These are phyloP conservation scores for Cephus rjabovi DNA, from an alignment of 2,888 invertebrate species.

Conservation along the genomic window DNA sequence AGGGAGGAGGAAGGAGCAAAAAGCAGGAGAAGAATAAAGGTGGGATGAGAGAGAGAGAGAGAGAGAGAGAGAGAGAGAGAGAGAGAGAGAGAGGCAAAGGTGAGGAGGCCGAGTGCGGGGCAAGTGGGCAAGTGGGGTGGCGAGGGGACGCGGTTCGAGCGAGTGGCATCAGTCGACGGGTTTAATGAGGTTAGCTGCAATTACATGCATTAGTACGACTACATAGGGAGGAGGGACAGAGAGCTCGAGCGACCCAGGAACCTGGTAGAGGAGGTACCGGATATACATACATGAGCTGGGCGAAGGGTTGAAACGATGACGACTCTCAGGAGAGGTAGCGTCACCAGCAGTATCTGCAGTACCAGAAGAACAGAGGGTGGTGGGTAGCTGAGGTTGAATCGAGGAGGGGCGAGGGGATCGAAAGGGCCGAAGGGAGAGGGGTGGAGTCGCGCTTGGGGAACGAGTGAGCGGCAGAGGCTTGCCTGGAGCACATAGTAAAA, in stretches of 20 bases:
- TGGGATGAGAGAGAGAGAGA: constrained; percentile 20
- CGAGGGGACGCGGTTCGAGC: constrained; percentile 51
- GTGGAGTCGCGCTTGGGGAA: constrained; percentile 11
- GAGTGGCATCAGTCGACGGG: constrained; percentile 59
- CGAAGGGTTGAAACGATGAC: constrained; percentile 12
- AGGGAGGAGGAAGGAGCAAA: constrained; percentile 15
- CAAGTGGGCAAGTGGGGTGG: constrained; percentile 13
- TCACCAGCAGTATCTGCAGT: constrained; percentile 5
- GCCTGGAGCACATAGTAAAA: constrained; percentile 27
- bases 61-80: constrained; percentile 11
- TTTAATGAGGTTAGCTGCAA: constrained; percentile 65
- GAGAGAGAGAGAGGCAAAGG: constrained; percentile 17
- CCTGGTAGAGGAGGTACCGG: constrained; percentile 33
- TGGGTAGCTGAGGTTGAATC: not conserved
- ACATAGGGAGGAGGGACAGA: constrained; percentile 46
- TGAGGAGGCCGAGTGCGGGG: constrained; percentile 5
- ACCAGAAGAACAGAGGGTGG: constrained; percentile 5
- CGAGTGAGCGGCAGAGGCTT: not conserved
- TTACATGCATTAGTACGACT: constrained; percentile 62
- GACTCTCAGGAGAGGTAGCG: not conserved
- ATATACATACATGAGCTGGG: not conserved
- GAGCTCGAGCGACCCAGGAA: constrained; percentile 43
- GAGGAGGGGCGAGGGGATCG: not conserved
- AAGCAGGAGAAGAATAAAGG: constrained; percentile 21
- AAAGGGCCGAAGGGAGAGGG: constrained; percentile 5